Evolutionary conservation across 2,113 vertebrate species (phyloP).

Genomic region (Dendrocopos noguchii): DNA sequence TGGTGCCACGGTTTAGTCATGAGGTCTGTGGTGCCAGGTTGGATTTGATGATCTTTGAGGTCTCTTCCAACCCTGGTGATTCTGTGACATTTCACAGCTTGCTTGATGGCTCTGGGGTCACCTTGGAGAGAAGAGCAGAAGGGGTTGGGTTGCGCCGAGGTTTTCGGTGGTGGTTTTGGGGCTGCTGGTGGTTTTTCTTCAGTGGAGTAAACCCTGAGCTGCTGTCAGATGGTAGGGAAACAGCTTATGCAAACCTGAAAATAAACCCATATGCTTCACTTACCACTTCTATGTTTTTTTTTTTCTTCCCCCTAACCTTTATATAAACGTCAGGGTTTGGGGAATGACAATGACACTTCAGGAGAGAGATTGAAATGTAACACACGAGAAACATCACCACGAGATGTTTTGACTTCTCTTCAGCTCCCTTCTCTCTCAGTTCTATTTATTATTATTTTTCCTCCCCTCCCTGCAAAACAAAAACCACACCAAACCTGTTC

Average conservation of each 20-base stretch:
- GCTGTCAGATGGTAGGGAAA: conserved; percentile 47
- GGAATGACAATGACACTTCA: conserved; percentile 68
- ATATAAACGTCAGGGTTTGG: conserved; percentile 61
- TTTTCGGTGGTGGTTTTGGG: too few species aligned
- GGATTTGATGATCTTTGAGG: too few species aligned
- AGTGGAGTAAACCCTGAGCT: neutral
- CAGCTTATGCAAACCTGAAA: conserved; percentile 54
- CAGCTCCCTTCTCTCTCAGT: conserved; percentile 35
- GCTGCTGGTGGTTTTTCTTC: too few species aligned
- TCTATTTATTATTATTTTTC: conserved; percentile 51
- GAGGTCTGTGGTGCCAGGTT: too few species aligned
- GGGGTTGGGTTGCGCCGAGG: too few species aligned
- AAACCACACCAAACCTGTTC: neutral
- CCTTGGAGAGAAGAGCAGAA: neutral
- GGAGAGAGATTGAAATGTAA: conserved; percentile 62
- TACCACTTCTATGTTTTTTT: neutral
- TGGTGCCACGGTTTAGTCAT: too few species aligned
- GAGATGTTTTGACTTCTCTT: conserved; percentile 64
- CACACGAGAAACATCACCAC: conserved; percentile 40
- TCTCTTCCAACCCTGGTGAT: too few species aligned
- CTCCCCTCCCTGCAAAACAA: neutral
- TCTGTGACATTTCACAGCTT: neutral
- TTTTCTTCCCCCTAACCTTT: conserved; percentile 47
- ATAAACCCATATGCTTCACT: conserved; percentile 45
- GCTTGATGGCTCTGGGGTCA: conserved; percentile 3